Conservation (phyloP, 2,113 vertebrate genomes). For the Pterocles burchelli region DNA sequence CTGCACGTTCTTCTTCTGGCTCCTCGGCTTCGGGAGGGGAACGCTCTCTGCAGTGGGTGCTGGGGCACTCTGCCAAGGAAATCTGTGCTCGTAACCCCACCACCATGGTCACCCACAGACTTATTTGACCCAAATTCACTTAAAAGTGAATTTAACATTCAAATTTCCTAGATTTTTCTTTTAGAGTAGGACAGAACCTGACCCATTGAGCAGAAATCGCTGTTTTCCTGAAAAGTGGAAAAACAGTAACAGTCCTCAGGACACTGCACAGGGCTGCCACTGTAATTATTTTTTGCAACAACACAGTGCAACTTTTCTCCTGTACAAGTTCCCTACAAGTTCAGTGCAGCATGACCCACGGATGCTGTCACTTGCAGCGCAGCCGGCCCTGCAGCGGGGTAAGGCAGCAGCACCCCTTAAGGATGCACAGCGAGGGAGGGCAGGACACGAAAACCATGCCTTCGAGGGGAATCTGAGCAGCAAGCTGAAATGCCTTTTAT, state of each 20-base stretch:
- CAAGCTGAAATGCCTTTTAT: neutral
- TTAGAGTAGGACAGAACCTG: neutral
- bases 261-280: neutral
- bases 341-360: fast-evolving
- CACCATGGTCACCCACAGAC: neutral
- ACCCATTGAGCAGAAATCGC: neutral
- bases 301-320: neutral
- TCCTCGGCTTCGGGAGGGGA: neutral
- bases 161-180: neutral
- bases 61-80: neutral
- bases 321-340: neutral
- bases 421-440: neutral
- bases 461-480: neutral
- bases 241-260: neutral
- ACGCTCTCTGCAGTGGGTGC: neutral
- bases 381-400: neutral
- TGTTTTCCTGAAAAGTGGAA: neutral
- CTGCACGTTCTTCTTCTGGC: fast-evolving
- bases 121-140: neutral
- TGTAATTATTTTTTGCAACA: neutral
- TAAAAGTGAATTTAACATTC: neutral
- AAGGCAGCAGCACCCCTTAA: neutral
- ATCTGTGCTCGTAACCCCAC: neutral
- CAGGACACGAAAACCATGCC: neutral
- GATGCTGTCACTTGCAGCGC: neutral